Evolutionary conservation across 2,797 vertebrate genomes (phyloP), one percentile per base, ranked within the genome.

Genomic region (Vespertilio murinus): DNA sequence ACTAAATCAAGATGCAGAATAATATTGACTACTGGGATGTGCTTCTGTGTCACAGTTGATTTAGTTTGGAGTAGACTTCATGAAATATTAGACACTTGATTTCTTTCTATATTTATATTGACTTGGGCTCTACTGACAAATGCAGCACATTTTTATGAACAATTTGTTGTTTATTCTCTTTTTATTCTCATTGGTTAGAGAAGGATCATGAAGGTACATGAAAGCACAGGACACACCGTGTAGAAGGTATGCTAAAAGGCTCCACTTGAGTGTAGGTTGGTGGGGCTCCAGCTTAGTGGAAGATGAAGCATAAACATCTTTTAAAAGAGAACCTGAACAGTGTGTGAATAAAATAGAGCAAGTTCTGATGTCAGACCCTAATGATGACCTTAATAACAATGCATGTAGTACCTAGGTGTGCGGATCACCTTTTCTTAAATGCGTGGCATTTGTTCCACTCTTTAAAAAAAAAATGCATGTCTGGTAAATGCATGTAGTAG

Each of bases 91-190:
- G 22, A 25, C 35, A 33, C 8, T 22, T 73, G 8, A 65, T 75
- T 88, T 95, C 30, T 81, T 40, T 80, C 64, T 61, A 23, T 69
- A 42, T 40, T 88, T 71, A 75, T 35, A 28, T 64, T 94, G 84
- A 6, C 49, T 75, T 88, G 22, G n/a, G 74, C 40, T 82, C 25
- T 42, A 33, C 30, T 84, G 28, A 35, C 11, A 33, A 80, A 71
- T 20, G 18, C 28, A 59, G 22, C 9, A 40, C 1, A 45, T 61
- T 7, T 65, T 47, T 78, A 73, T 69, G 52, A 81, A 22, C 3
- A 54, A 23, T 82, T 56, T 80, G 14, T 54, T 30, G 5, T 70
- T 77, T 30, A 0, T 61, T 70, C 5, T 18, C 64, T 59, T 56
- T 64, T 16, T 35, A 64, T 40, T 25, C 71, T 30, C 13, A 45